Evolutionary conservation across 2,888 invertebrate genomes (phyloP).

Genomic region (Germaria angustata): DNA sequence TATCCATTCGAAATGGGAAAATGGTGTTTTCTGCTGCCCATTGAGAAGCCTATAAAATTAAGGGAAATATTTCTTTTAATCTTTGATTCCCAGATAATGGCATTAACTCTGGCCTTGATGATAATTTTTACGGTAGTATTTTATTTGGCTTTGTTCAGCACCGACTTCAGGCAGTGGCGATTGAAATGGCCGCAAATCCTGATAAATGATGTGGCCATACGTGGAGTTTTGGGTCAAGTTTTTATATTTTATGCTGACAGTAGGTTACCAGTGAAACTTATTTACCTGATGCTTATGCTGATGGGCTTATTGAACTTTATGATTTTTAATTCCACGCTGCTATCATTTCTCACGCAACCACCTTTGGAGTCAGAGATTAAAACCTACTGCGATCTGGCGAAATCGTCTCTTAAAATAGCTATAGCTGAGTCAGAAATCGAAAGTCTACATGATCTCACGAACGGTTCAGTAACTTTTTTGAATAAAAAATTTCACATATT

Average conservation of each 20-base stretch:
- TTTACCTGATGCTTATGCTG: constrained; percentile 31
- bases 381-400: constrained; percentile 34
- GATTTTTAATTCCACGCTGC: constrained; percentile 27
- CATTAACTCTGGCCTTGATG: constrained; percentile 22
- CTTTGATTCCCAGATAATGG: constrained; percentile 20
- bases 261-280: not conserved
- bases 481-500: constrained; percentile 13
- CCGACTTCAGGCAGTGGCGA: not conserved
- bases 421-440: not conserved
- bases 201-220: constrained; percentile 54
- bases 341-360: constrained; percentile 39
- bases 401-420: constrained; percentile 30
- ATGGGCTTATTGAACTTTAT: constrained; percentile 35
- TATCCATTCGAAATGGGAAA: constrained; percentile 60
- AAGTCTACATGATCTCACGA: constrained; percentile 4
- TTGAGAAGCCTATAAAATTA: constrained; percentile 38
- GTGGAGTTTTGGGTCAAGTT: constrained; percentile 54
- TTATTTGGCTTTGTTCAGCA: not conserved
- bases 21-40: constrained; percentile 62
- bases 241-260: not conserved
- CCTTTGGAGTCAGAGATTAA: constrained; percentile 15
- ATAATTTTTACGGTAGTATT: constrained; percentile 10
- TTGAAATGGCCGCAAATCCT: constrained; percentile 30
- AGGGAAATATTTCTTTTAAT: constrained; percentile 35
- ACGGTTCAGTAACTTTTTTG: not conserved